Base-by-base conservation (phyloP, 2,888 invertebrate species). In the Copidosoma aretas region DNA sequence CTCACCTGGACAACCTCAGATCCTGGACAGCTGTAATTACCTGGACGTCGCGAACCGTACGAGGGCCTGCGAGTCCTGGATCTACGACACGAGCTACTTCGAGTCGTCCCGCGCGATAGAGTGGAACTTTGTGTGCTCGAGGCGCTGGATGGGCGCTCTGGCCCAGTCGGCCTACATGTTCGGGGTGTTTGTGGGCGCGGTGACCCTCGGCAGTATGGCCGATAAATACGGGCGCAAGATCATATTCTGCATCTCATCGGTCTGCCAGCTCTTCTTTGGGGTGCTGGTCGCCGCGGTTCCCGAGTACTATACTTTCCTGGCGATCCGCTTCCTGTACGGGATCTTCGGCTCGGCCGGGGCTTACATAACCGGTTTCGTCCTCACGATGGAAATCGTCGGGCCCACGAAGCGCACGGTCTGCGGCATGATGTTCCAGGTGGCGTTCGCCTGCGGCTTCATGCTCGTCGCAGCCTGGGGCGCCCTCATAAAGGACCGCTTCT, bases 321-420 rank as follows among this genome's bases (percentile, higher is more conserved):
- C 86, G 0, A 81, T 91, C 1, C 84, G 91, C 70, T 94, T 90
- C 79, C 79, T 92, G 10, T 91, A 92, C 77, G 93, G 93, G 32
- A 91, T 93, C 68, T 93, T 94, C 76, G 94, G 93, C 46, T 93
- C 93, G 0, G 93, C 94, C 1, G 94, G 94, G 10, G 88, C 91
- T 22, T 83, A 82, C 66, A 83, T 86, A 61, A 87, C 90, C 10
- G 90, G 89, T 10, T 90, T 90, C 76, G 90, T 91, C 1, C 80
- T 90, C 70, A 90, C 91, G 0, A 94, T 94, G 94, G 94, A 95
- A 81, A 80, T 94, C 64, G 93, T 94, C 0, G 94, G 94, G 1
- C 84, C 93, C 0, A 90, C 89, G 71, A 92, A 91, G 78, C 86
- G 94, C 68, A 94, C 94, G 0, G 86, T 89, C 0, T 93, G 93